Base-by-base conservation (phyloP, 2,113 vertebrate genomes). In the Sinocyclocheilus maitianheensis region DNA sequence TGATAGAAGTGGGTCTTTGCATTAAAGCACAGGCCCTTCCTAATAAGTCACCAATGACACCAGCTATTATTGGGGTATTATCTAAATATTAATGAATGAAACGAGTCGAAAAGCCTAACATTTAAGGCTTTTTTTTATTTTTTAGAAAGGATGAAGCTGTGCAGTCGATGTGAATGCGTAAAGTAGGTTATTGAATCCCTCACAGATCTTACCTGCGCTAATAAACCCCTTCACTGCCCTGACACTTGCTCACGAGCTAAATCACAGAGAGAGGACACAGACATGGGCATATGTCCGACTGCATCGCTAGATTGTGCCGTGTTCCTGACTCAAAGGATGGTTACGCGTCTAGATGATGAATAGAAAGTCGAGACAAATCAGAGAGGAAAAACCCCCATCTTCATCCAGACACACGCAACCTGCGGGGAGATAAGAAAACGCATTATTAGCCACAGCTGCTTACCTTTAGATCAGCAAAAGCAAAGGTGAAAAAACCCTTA, bases 1-100 rank as follows among this genome's bases (percentile, higher is more conserved):
- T 74, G 37, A 76, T 76, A n/a, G 1, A 76, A 77, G 16, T 11
- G 26, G 16, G 48, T 77, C 30, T 58, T 5, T 60, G 53, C 30
- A 60, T 79, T 79, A n/a, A 63, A 24, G 26, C 78, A 63, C 78
- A 63, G 78, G 78, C 78, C 58, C 58, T 16, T 80, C 58, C 78
- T 22, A 60, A 80, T n/a, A 80, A 80, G 22, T 78, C 77, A 14
- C 24, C 48, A 34, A 51, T 76, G 51, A 5, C 48, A 53, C 24
- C 24, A 62, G 30, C 34, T 62, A 62, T 40, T 40, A 75, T 24
- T 75, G 55, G 12, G 53, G 18, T 79, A 1, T 1, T 60, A 34
- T 20, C 51, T 55, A 16, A 5, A 78, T 13, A 3, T 11, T 3
- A 62, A 43, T 24, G 4, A 7, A 46, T 46, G 22, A 24, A 24